Evolutionary conservation across 1,140 invertebrate species (phyloP), one percentile per base, ranked within the genome.

Genomic region (Brachionus koreanus): DNA sequence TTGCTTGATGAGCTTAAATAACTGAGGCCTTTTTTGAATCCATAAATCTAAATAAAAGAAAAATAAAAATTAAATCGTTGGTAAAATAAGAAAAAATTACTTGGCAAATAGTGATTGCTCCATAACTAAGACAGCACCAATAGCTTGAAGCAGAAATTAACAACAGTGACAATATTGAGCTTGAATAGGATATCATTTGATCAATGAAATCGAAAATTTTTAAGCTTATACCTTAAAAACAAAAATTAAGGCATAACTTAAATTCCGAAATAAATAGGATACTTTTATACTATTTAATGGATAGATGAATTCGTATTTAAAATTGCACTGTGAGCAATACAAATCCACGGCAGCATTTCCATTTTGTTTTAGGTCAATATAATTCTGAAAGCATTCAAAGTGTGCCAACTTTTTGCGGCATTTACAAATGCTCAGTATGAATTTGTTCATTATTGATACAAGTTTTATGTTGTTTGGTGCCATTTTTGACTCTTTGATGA

Each of bases 71-170:
- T 25, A 49, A 5, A 76, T 29, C 35, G 16, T 39, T 29, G 29
- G 29, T 29, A 29, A 29, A 52, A 3, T 13, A 39, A 57, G 52
- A 37, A 52, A 52, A n/a, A 35, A 74, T 82, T 76, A 94, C 94
- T 92, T 97, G 95, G 92, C 97, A 94, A 12, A 98, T 93, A 75
- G 95, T 97, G 2, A 98, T 93, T 46, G 95, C 95, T 74, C 96
- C 96, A 89, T 96, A 98, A 0, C 96, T 97, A 4, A 98, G 95
- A 67, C 94, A 95, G 63, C 94, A 94, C 95, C 96, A 98, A 87
- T 98, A 98, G 83, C 97, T 91, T 0, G 95, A 95, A 1, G 95
- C 94, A 3, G 33, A 9, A 35, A 33, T 23, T 61, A 57, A 79
- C 6, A 33, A 33, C 6, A 61, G 35, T 61, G 49, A 61, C 49